Evolutionary conservation across 2,113 vertebrate species (phyloP).

Genomic region (Lipophrys pholis): DNA sequence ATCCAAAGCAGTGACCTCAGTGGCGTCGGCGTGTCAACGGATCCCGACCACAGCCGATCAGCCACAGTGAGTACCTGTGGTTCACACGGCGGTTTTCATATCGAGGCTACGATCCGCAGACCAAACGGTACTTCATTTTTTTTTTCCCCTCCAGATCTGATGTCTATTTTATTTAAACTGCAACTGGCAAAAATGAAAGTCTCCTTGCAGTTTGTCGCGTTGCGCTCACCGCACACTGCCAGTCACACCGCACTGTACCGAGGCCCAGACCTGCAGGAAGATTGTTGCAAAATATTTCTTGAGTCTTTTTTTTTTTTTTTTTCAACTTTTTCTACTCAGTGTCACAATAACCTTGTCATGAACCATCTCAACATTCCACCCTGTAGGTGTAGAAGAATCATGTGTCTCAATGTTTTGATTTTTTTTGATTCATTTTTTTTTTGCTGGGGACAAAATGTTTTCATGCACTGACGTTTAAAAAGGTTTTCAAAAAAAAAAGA

Average conservation of each 20-base stretch:
- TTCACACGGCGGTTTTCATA: neutral
- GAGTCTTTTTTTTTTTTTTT: neutral
- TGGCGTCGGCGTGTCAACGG: neutral
- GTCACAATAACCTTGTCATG: constrained; percentile 84
- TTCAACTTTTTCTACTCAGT: constrained; percentile 69
- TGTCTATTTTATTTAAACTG: no score
- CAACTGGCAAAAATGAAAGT: no score
- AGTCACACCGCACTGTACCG: no score
- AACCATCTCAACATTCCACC: constrained; percentile 89
- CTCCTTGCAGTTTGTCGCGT: no score
- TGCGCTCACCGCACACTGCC: no score
- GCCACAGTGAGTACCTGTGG: constrained; percentile 18
- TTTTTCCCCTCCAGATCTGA: no score
- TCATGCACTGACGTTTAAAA: constrained; percentile 91
- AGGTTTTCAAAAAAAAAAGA: constrained; percentile 58
- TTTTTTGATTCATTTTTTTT: constrained; percentile 74
- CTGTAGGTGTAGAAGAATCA: constrained; percentile 84
- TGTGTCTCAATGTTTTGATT: constrained; percentile 82
- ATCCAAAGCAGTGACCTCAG: neutral
- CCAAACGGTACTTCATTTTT: neutral
- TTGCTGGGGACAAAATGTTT: constrained; percentile 87
- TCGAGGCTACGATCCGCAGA: neutral
- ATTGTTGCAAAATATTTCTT: neutral
- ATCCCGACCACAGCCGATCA: constrained; percentile 44
- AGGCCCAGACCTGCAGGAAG: neutral